phyloP scores from a whole-genome alignment of 2,113 vertebrate species.

The Porphyrio hochstetteri region DNA sequence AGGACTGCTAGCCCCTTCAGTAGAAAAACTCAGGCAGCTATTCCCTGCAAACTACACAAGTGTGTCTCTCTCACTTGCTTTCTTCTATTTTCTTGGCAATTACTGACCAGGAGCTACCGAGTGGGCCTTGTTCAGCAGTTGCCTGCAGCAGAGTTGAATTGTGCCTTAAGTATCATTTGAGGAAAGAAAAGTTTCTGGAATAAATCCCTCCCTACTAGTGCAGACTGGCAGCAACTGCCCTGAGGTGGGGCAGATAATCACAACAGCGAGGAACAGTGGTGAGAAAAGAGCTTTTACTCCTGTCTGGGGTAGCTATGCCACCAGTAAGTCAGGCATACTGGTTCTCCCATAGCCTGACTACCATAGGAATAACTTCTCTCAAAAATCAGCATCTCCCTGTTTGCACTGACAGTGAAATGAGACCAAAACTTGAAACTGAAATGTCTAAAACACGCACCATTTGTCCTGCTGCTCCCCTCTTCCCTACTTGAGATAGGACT shows the following conservation, averaged over 20 bases:
- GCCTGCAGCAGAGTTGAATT: not conserved
- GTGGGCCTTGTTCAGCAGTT: not conserved
- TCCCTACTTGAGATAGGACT: not conserved
- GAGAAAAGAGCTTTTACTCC: not conserved
- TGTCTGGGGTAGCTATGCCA: not conserved
- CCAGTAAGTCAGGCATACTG: not conserved
- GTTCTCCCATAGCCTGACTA: not conserved
- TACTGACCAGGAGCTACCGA: not conserved
- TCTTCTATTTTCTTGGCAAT: not conserved
- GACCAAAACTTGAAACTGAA: not conserved
- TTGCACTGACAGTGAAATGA: not conserved
- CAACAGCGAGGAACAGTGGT: not conserved
- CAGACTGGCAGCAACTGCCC: not conserved
- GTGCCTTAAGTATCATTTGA: not conserved
- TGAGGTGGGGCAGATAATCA: not conserved
- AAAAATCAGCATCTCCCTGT: no score
- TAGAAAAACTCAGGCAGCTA: not conserved
- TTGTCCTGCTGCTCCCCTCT: not conserved
- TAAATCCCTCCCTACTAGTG: not conserved
- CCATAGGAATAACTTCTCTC: not conserved
- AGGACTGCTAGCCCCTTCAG: not conserved
- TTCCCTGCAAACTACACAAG: not conserved
- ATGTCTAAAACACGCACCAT: not conserved
- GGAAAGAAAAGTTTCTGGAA: not conserved
- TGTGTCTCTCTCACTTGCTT: not conserved